These are phyloP conservation scores for Embiotoca jacksoni DNA, from an alignment of 2,113 vertebrate species.

Conservation along the genomic window DNA sequence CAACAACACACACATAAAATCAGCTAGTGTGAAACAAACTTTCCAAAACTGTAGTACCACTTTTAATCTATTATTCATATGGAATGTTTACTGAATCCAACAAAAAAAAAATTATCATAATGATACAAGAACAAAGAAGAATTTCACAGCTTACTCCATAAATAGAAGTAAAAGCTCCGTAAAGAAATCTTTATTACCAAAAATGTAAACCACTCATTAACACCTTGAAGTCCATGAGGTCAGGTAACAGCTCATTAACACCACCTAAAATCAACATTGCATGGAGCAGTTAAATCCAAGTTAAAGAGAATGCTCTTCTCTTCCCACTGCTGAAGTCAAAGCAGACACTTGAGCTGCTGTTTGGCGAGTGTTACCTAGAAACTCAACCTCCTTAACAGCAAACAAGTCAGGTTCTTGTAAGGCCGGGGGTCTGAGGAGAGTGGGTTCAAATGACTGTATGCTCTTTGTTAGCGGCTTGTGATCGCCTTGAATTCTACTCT, in stretches of 20 bases:
- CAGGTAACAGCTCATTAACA: not conserved
- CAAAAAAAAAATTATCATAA: not conserved
- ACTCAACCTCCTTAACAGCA: slow-evolving; percentile 13
- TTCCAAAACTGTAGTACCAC: not conserved
- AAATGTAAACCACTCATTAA: not conserved
- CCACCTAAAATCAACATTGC: slow-evolving; percentile 38
- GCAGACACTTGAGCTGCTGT: slow-evolving; percentile 8
- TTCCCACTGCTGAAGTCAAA: not conserved
- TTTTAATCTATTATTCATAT: not conserved
- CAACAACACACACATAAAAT: too few species aligned
- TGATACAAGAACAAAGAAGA: not conserved
- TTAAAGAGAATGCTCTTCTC: slow-evolving; percentile 10
- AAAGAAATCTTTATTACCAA: too few species aligned
- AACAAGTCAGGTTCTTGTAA: slow-evolving; percentile 22
- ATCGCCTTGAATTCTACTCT: slow-evolving; percentile 4
- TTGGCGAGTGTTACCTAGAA: slow-evolving; percentile 21
- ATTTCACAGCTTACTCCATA: too few species aligned
- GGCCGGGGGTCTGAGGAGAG: too few species aligned
- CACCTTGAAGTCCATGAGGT: not conserved
- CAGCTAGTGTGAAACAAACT: too few species aligned
- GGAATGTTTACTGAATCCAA: too few species aligned
- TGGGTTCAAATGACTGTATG: too few species aligned
- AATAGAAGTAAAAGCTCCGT: too few species aligned
- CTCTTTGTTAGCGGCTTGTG: too few species aligned
- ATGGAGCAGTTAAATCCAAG: slow-evolving; percentile 9